A percentile compares a stretch with the other conserved stretches of the same genome.
These are phyloP conservation scores for Dioctria rufipes DNA, from an alignment of 2,888 invertebrate species.

Conservation along the genomic window DNA sequence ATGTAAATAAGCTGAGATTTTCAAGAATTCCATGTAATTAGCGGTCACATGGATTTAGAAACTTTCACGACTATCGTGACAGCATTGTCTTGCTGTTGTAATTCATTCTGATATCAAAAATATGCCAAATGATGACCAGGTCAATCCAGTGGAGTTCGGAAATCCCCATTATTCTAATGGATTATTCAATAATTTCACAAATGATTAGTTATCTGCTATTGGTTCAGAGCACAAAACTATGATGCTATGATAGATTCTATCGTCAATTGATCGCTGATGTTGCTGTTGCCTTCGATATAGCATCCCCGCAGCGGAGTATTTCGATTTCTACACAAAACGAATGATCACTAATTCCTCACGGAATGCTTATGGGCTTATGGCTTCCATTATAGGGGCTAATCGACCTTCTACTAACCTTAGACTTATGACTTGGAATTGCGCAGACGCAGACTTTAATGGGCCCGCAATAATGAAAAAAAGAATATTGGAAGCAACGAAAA, in stretches of 20 bases:
- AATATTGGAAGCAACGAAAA: not conserved
- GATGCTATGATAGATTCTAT: not conserved
- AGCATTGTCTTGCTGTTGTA: conserved; percentile 2
- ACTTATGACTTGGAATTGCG: conserved; percentile 26
- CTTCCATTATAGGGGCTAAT: conserved; percentile 3
- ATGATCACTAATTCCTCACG: no score
- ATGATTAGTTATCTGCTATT: not conserved
- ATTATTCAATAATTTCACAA: no score
- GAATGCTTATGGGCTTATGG: not conserved
- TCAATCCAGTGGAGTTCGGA: not conserved
- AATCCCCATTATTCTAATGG: not conserved
- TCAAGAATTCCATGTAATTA: no score
- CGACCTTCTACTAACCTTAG: conserved; percentile 31
- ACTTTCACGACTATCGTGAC: conserved; percentile 40
- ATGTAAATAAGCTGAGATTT: no score
- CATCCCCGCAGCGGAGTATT: not conserved
- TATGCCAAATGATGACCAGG: not conserved
- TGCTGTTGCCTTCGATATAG: no score
- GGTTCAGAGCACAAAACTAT: not conserved
- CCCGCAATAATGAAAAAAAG: not conserved
- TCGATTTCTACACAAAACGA: not conserved
- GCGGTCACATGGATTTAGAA: no score
- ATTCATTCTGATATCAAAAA: not conserved
- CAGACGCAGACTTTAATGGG: conserved; percentile 14
- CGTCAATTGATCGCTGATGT: not conserved